Conservation (phyloP, 2,113 vertebrate genomes). For the Gallinago paraguaiae region DNA sequence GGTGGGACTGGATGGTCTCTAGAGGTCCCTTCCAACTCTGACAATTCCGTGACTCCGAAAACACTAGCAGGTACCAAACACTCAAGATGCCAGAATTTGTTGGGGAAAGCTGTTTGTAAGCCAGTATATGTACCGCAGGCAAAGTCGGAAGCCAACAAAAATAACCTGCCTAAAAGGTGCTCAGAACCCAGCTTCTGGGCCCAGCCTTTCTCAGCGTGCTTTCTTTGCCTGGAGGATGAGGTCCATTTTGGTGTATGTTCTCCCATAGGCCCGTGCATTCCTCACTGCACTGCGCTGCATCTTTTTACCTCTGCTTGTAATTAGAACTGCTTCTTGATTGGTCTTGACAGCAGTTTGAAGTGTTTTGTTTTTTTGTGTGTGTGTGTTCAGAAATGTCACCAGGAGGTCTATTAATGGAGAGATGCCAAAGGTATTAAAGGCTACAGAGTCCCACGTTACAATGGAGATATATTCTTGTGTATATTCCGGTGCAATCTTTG, state of each 20-base stretch:
- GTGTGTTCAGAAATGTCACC: not conserved
- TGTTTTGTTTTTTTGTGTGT: not conserved
- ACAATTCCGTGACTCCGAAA: not conserved
- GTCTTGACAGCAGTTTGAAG: not conserved
- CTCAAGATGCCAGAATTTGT: not conserved
- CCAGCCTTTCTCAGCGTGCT: not conserved
- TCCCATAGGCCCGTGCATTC: not conserved
- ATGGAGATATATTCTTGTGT: not conserved
- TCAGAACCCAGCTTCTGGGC: not conserved
- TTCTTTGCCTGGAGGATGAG: not conserved
- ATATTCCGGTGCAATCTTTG: not conserved
- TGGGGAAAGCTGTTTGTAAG: not conserved
- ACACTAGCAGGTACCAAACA: not conserved
- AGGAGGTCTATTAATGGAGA: not conserved
- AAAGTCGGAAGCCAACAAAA: not conserved
- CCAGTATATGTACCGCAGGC: rapidly evolving
- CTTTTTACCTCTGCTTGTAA: not conserved
- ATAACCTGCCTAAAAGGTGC: not conserved
- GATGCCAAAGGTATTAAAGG: not conserved
- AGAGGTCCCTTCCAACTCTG: too few relatives aligned
- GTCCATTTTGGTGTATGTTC: not conserved
- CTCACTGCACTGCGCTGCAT: not conserved
- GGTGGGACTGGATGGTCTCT: too few relatives aligned
- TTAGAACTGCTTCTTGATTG: not conserved
- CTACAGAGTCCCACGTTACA: not conserved